Evolutionary conservation across 2,797 vertebrate genomes (phyloP).

Genomic region (Alfaro cultratus): DNA sequence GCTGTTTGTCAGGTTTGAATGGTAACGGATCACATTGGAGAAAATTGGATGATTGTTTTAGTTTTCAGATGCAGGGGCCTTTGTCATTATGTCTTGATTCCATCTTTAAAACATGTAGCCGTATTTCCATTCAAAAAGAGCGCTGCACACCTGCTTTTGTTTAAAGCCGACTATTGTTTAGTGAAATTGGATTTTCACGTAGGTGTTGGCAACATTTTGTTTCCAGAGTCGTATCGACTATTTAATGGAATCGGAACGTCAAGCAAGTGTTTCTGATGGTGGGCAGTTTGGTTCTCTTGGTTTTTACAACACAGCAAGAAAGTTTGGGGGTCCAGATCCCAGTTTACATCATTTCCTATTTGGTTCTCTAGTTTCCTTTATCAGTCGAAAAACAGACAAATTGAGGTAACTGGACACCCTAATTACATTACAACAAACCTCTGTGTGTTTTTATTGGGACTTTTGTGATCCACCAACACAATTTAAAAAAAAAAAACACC

Average conservation of each 20-base stretch:
- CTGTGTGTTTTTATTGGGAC: neutral
- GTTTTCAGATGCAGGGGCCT: neutral
- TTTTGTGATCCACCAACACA: neutral
- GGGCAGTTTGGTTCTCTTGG: neutral
- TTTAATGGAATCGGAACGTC: neutral
- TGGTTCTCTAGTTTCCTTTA: neutral
- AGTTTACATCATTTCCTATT: neutral
- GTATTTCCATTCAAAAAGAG: neutral
- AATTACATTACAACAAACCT: neutral
- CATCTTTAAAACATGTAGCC: neutral
- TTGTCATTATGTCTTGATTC: neutral
- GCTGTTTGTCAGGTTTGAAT: neutral
- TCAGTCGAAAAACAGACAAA: neutral
- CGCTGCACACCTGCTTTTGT: neutral
- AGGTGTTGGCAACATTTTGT: neutral
- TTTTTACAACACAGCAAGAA: neutral
- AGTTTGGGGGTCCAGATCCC: neutral
- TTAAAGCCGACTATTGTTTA: neutral
- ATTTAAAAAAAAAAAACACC: neutral
- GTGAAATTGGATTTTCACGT: neutral
- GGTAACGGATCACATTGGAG: neutral
- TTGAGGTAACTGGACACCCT: neutral
- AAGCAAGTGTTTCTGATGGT: neutral
- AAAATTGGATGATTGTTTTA: neutral
- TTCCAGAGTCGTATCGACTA: neutral